Conservation (phyloP, 1,140 invertebrate species). For the Listronotus oregonensis region DNA sequence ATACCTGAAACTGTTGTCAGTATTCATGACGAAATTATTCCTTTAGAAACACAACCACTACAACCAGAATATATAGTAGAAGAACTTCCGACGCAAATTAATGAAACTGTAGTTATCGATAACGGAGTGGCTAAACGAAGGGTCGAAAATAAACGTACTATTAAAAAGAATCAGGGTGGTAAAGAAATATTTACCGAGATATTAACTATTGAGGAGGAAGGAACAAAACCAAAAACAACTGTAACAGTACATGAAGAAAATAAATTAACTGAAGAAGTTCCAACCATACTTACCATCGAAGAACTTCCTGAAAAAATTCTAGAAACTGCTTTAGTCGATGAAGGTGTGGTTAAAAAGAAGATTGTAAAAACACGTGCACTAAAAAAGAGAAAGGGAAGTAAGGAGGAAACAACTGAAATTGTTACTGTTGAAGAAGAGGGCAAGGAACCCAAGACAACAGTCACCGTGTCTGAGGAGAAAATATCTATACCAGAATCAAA, state of each 20-base stretch:
- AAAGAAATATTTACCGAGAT: conserved; percentile 54
- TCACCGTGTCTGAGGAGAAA: conserved; percentile 53
- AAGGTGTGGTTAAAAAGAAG: conserved; percentile 41
- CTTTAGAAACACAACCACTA: conserved; percentile 49
- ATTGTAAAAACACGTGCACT: conserved; percentile 51
- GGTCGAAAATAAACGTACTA: conserved; percentile 42
- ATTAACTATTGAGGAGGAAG: conserved; percentile 19
- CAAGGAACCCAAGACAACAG: conserved; percentile 48
- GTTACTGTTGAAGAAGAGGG: conserved; percentile 51
- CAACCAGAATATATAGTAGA: conserved; percentile 30
- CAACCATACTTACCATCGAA: conserved; percentile 8
- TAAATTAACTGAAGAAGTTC: conserved; percentile 37
- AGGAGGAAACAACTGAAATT: conserved; percentile 50
- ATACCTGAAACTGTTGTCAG: conserved; percentile 40
- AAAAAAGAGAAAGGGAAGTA: conserved; percentile 52
- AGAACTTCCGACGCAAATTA: conserved; percentile 53
- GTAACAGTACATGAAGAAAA: conserved; percentile 43
- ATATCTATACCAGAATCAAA: conserved; percentile 51
- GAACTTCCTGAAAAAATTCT: conserved; percentile 56
- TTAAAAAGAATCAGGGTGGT: conserved; percentile 42
- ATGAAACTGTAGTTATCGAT: conserved; percentile 46
- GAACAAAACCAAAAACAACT: conserved; percentile 7
- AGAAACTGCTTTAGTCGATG: conserved; percentile 44
- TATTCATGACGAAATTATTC: conserved; percentile 40
- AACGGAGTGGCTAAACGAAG: conserved; percentile 45